Evolutionary conservation across 2,888 invertebrate species (phyloP), one percentile per base, ranked within the genome.

Genomic region (Criorhina ranunculi): DNA sequence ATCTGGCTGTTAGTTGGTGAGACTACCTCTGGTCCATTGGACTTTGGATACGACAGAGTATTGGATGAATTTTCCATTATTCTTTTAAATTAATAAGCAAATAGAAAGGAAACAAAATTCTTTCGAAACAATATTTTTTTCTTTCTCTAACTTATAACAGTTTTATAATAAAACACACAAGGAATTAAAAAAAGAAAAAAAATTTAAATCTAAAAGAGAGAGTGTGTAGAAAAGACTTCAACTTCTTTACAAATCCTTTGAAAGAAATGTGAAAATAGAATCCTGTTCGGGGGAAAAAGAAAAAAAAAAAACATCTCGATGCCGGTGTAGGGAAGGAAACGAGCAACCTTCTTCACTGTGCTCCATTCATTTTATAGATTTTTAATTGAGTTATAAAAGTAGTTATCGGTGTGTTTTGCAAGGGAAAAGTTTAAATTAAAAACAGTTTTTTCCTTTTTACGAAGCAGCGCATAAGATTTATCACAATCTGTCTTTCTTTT

Each of bases 381-480:
- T 82, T 82, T 78, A 78, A 78, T 78, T 78, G 78, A 78, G 78
- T 78, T 82, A 67, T 40, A 78, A 70, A 78, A 67, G 78, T 67
- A 82, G 78, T 78, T 82, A 60, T 78, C 64, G 49, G 77, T 33
- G 70, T 49, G 70, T 37, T 70, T 64, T 51, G 42, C 42, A 51
- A 59, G 62, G 70, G 3, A 77, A 77, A 78, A 82, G 57, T 72
- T 78, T 60, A 72, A 82, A 82, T 57, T 78, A 73, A 78, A 82
- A 82, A 60, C 57, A 59, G 51, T 76, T 69, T 62, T 66, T 19
- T 53, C 24, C 40, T 59, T 79, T 55, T 19, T 40, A 31, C 15
- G 55, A 44, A 55, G 40, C 40, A 55, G 40, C 40, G 59, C 51
- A 40, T 60, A 55, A 24, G 69, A 57, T 66, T 59, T 66, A 64